These are phyloP conservation scores for Mastomys natalensis DNA, from an alignment of 2,113 vertebrate genomes.

Conservation along the genomic window DNA sequence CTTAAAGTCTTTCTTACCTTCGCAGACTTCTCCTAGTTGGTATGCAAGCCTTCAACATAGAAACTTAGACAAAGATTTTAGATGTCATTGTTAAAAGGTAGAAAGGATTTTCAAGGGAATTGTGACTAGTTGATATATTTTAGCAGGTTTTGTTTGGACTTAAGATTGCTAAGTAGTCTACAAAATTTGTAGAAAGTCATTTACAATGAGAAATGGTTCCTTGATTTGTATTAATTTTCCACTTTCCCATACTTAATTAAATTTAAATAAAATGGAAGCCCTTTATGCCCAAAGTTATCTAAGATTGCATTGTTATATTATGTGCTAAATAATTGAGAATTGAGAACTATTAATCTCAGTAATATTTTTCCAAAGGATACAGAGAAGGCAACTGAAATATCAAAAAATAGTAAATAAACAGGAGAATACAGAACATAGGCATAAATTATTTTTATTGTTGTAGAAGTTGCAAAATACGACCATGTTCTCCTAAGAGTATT, in stretches of 20 bases:
- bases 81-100: no score
- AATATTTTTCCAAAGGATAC: background rate
- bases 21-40: accelerated
- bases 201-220: background rate
- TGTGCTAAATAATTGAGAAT: background rate
- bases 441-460: background rate
- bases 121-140: background rate
- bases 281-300: background rate
- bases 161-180: background rate
- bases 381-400: background rate
- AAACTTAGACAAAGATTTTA: no score
- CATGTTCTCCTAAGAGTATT: background rate
- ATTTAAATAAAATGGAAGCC: background rate
- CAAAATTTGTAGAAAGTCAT: background rate
- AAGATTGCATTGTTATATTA: background rate
- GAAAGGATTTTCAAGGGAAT: background rate
- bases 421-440: background rate
- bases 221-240: background rate
- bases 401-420: background rate
- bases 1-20: background rate
- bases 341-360: background rate
- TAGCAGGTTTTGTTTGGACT: background rate
- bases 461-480: background rate
- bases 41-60: background rate
- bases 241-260: slow-evolving; percentile 12